Conservation (phyloP, 2,888 invertebrate species). For the Himalopsyche kuldschensis region DNA sequence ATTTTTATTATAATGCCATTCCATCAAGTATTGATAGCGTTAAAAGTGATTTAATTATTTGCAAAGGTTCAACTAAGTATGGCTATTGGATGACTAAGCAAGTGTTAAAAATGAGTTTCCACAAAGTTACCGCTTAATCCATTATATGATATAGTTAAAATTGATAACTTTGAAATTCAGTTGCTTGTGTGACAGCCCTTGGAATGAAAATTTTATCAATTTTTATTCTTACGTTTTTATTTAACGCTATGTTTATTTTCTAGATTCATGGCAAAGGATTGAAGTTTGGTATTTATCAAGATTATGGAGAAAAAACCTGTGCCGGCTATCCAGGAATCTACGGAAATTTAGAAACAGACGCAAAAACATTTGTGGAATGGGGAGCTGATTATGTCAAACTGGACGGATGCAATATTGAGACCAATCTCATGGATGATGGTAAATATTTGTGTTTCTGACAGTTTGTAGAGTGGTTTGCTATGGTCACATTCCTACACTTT, state of each 20-base stretch:
- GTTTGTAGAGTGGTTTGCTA: too few relatives aligned
- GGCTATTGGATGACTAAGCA: too few relatives aligned
- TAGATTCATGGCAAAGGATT: constrained; percentile 71
- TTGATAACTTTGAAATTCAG: too few relatives aligned
- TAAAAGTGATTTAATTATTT: too few relatives aligned
- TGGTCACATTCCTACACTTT: not conserved
- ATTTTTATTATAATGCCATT: too few relatives aligned
- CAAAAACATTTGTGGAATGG: constrained; percentile 77
- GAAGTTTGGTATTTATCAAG: constrained; percentile 79
- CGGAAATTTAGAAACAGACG: constrained; percentile 66
- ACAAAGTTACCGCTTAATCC: too few relatives aligned
- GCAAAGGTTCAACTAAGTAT: too few relatives aligned
- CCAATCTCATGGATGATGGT: constrained; percentile 56
- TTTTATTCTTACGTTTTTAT: not conserved
- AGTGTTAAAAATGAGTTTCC: too few relatives aligned
- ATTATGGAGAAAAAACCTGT: constrained; percentile 76
- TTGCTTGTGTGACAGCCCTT: too few relatives aligned
- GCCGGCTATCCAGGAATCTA: constrained; percentile 76
- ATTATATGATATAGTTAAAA: too few relatives aligned
- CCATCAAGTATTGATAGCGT: too few relatives aligned
- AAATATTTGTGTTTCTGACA: constrained; percentile 18
- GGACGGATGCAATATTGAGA: constrained; percentile 75
- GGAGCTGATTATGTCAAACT: constrained; percentile 78
- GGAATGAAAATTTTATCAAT: too few relatives aligned
- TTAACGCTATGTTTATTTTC: not conserved